These are phyloP conservation scores for Sycobia sp. DNA, from an alignment of 1,140 invertebrate species.

Conservation along the genomic window DNA sequence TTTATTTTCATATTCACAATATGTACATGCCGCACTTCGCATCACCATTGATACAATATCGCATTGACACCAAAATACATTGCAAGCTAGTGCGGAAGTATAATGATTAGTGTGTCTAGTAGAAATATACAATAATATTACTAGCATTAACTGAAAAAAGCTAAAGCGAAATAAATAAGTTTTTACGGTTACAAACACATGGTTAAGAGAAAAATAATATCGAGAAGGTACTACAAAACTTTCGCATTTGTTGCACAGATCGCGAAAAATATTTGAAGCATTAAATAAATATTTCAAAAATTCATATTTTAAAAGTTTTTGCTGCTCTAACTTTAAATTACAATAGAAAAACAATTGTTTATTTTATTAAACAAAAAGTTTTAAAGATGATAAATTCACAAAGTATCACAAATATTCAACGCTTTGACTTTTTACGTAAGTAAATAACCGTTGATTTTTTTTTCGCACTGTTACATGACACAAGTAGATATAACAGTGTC, in stretches of 20 bases:
- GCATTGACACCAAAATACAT: slow-evolving; percentile 30
- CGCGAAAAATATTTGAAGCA: background rate
- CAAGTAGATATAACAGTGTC: background rate
- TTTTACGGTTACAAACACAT: background rate
- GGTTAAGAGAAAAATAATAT: slow-evolving; percentile 1
- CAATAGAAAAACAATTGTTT: slow-evolving; percentile 4
- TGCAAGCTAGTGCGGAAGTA: slow-evolving; percentile 25
- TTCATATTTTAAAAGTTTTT: background rate
- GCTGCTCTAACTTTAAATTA: slow-evolving; percentile 3
- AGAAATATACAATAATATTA: slow-evolving; percentile 25
- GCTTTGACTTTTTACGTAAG: slow-evolving; percentile 15
- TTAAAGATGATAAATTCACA: slow-evolving; percentile 21
- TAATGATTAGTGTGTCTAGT: slow-evolving; percentile 7
- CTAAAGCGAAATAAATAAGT: background rate
- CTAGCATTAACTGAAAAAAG: slow-evolving; percentile 3
- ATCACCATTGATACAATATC: slow-evolving; percentile 27
- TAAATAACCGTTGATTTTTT: slow-evolving; percentile 26
- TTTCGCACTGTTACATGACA: slow-evolving; percentile 9
- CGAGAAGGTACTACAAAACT: background rate
- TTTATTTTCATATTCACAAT: slow-evolving; percentile 34
- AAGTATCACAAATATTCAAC: slow-evolving; percentile 29
- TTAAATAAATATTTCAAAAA: slow-evolving; percentile 1
- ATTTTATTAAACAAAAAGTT: slow-evolving; percentile 4
- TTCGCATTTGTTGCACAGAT: background rate
- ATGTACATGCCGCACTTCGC: slow-evolving; percentile 32